phyloP scores from a whole-genome alignment of 2,888 invertebrate genomes.

The Agrochola lychnidis region DNA sequence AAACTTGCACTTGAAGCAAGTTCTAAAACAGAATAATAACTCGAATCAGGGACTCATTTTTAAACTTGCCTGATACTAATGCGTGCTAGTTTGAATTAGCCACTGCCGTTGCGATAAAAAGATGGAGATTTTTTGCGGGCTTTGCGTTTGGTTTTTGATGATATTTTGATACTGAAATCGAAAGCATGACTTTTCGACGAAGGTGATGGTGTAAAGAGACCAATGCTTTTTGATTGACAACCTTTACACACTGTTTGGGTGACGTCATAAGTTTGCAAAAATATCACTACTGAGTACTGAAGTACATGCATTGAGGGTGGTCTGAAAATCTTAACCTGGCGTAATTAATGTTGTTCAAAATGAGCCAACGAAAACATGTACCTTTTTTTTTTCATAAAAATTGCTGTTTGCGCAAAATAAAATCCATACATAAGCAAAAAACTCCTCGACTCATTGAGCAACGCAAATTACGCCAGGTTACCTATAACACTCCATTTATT shows the following conservation, averaged over 20 bases:
- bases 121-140: constrained; percentile 1
- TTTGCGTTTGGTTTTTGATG: constrained; percentile 38
- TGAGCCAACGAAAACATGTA: background rate
- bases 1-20: constrained; percentile 18
- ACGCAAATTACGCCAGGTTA: constrained; percentile 5
- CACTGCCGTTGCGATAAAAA: background rate
- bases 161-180: constrained; percentile 13
- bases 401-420: background rate
- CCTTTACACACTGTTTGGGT: constrained; percentile 5
- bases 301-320: constrained; percentile 1
- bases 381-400: background rate
- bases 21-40: constrained; percentile 7
- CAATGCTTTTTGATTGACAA: constrained; percentile 22
- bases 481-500: constrained; percentile 40
- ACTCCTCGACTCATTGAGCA: background rate
- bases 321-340: background rate
- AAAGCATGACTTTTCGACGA: constrained; percentile 36
- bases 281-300: background rate
- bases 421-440: background rate
- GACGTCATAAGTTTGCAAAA: constrained; percentile 1
- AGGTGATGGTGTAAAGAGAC: constrained; percentile 32
- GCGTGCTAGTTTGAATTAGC: constrained; percentile 22
- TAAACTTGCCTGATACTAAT: constrained; percentile 27
- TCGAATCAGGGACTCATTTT: constrained; percentile 20
- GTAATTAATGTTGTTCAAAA: constrained; percentile 3